Base-by-base conservation (phyloP, 64 coral and sea anemone species). In the Pocillopora damicornis region DNA sequence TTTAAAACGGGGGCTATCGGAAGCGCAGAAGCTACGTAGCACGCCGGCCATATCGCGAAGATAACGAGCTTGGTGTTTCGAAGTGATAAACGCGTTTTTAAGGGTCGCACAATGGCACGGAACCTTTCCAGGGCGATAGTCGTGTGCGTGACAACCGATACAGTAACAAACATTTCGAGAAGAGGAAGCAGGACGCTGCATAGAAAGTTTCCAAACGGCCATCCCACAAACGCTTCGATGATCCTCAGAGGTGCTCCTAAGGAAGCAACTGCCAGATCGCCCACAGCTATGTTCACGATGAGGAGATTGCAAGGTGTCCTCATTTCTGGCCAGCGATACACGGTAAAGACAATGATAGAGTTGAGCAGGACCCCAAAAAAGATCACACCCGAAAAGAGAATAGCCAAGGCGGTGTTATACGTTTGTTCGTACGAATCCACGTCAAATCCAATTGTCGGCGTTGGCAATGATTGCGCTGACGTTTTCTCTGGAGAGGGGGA, bases 131-230 rank as follows among this genome's bases (percentile, higher is more conserved):
- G 18, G 4, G 94, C 94, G 18, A 96, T 96, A 12, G 79, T 78
- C 59, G 94, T 96, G 45, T 96, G 87, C 4, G 94, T 83, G 16
- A 93, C 72, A 20, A 96, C 94, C 25, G 94, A 96, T n/a, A 96
- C 94, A 7, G 81, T 87, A 11, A 96, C 79, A 12, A 96, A 96
- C 30, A 96, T 83, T 59, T 96, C 94, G 51, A 89, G 90, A 59
- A 96, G 38, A 1, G 94, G 94, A n/a, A 76, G 76, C 15, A 96
- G 74, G 13, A 93, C 42, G 11, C 60, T 65, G 45, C 94, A 96
- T 66, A 93, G 59, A 22, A 86, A 75, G 23, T 88, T 25, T 18
- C 94, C 94, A 35, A 96, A 96, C 15, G 94, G 91, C 94, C 94
- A 96, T 1, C 91, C 88, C 15, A 89, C 75, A 25, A 93, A 93